These are phyloP conservation scores for Rhinolophus sinicus DNA, from an alignment of 2,113 vertebrate genomes.

Conservation along the genomic window DNA sequence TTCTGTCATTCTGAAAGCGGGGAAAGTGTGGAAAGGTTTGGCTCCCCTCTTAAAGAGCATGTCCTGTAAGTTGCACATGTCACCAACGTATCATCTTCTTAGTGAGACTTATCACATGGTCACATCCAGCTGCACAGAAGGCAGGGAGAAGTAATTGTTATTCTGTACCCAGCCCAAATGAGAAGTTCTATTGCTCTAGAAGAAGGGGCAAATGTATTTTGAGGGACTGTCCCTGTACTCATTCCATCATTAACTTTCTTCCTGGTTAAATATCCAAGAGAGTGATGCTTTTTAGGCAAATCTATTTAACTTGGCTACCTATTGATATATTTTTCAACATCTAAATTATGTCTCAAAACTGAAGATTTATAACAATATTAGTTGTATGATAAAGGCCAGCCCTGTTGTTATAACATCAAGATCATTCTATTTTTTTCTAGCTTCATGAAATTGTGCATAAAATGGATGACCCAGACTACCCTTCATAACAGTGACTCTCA, in stretches of 20 bases:
- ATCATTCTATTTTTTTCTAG: neutral
- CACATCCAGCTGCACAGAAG: neutral
- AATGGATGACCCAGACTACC: neutral
- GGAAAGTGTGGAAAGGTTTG: neutral
- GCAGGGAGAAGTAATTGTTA: neutral
- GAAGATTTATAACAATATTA: neutral
- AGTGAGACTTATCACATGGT: neutral
- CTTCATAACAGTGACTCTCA: neutral
- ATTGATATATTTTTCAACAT: neutral
- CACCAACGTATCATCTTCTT: neutral
- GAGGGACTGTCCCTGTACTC: neutral
- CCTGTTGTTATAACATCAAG: neutral
- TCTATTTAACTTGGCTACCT: neutral
- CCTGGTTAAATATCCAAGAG: neutral
- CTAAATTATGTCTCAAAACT: neutral
- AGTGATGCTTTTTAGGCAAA: neutral
- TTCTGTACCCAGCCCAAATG: neutral
- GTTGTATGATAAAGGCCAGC: neutral
- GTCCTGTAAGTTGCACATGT: neutral
- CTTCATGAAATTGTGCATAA: neutral
- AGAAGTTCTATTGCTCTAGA: neutral
- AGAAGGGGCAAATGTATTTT: neutral
- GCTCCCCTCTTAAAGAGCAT: neutral
- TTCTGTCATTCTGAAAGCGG: neutral
- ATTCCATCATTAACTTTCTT: neutral